These are phyloP conservation scores for Iselma pallidipennis DNA, from an alignment of 2,888 invertebrate species.

Conservation along the genomic window DNA sequence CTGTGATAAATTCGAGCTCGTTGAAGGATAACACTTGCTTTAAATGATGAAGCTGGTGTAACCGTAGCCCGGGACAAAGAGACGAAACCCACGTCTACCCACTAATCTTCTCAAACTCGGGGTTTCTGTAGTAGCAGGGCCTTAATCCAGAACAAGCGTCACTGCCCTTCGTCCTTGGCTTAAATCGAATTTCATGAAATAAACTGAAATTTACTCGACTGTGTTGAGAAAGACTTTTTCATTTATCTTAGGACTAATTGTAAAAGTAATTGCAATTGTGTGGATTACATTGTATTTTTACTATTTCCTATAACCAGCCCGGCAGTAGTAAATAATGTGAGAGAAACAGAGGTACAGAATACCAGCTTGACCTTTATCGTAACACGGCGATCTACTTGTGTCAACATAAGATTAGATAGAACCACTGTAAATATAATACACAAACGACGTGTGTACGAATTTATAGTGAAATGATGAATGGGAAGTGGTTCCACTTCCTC, in stretches of 20 bases:
- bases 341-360: too few relatives aligned
- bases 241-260: too few relatives aligned
- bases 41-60: neutral
- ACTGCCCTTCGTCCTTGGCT: neutral
- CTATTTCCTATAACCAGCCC: too few relatives aligned
- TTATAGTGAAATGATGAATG: neutral
- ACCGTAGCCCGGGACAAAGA: neutral
- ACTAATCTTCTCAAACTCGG: neutral
- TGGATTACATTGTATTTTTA: too few relatives aligned
- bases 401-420: neutral
- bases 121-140: neutral
- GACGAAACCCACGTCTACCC: neutral
- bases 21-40: neutral
- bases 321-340: too few relatives aligned
- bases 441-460: neutral
- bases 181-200: neutral
- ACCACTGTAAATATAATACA: neutral
- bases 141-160: neutral
- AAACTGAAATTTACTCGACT: too few relatives aligned
- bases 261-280: too few relatives aligned
- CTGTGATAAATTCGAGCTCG: neutral
- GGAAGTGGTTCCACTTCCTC: neutral
- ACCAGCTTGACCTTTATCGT: neutral
- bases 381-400: neutral
- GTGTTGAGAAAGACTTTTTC: too few relatives aligned